Percentiles rank a stretch among this genome's conserved stretches.
Conservation (phyloP, 2,888 invertebrate species). For the Linyphia triangularis region DNA sequence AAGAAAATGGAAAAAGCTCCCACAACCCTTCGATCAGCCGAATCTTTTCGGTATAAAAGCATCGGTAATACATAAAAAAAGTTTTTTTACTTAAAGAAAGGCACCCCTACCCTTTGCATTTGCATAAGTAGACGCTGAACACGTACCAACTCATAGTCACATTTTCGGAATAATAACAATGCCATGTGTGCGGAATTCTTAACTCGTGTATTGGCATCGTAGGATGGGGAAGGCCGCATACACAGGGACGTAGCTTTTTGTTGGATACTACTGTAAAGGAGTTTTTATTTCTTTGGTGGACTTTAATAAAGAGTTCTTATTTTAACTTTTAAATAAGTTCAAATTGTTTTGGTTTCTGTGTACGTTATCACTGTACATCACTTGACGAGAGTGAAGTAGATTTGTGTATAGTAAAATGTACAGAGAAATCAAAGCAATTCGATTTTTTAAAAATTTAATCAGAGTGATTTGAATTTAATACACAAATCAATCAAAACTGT, state of each 20-base stretch:
- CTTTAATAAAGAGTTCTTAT: not conserved
- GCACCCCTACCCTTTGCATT: constrained; percentile 1
- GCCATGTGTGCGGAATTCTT: constrained; percentile 41
- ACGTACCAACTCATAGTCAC: constrained; percentile 30
- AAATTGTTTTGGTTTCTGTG: no score
- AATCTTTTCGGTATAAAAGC: constrained; percentile 45
- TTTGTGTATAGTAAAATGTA: no score
- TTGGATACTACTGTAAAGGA: not conserved
- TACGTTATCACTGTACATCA: no score
- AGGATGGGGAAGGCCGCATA: not conserved
- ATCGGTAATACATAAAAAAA: constrained; percentile 54
- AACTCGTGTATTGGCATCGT: not conserved
- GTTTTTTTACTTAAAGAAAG: constrained; percentile 15
- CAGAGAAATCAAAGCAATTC: no score
- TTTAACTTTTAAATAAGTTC: no score
- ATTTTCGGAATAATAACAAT: constrained; percentile 60
- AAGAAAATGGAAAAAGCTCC: not conserved
- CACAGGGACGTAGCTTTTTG: constrained; percentile 14
- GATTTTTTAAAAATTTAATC: no score
- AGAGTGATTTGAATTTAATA: no score
- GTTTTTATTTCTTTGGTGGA: not conserved
- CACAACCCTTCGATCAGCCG: constrained; percentile 37
- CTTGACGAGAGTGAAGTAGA: no score
- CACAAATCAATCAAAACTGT: no score
- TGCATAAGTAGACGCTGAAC: constrained; percentile 57